These are phyloP conservation scores for Drosophila kuntzei DNA, from an alignment of 2,888 invertebrate species.

Conservation along the genomic window DNA sequence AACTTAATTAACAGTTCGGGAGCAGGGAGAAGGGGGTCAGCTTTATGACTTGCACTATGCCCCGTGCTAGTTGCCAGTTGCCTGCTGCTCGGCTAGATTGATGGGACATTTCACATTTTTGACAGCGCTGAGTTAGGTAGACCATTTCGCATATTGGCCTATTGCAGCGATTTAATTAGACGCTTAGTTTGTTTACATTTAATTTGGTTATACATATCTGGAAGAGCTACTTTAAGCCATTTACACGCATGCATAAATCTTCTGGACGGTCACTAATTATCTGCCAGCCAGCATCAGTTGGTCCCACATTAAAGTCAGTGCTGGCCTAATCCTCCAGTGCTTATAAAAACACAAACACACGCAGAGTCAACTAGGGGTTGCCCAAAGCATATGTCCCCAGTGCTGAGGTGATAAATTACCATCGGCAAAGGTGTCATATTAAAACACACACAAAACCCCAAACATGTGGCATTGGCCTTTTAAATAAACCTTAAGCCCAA, in stretches of 20 bases:
- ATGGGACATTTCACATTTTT: conserved; percentile 63
- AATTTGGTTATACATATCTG: conserved; percentile 72
- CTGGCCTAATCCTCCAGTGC: conserved; percentile 70
- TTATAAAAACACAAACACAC: conserved; percentile 54
- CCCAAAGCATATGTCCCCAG: conserved; percentile 70
- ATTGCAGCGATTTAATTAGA: conserved; percentile 68
- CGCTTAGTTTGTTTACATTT: conserved; percentile 73
- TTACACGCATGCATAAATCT: conserved; percentile 78
- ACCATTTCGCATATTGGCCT: conserved; percentile 15
- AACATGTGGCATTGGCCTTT: conserved; percentile 79
- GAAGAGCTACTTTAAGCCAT: conserved; percentile 72
- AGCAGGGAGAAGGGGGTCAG: conserved; percentile 22
- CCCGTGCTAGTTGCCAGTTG: conserved; percentile 19
- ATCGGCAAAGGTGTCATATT: conserved; percentile 81
- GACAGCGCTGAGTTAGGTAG: conserved; percentile 63
- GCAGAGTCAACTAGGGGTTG: conserved; percentile 7
- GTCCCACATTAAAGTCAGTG: conserved; percentile 70
- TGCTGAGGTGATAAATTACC: conserved; percentile 79
- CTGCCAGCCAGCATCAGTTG: conserved; percentile 72
- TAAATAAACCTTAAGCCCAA: conserved; percentile 76
- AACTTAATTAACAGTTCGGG: conserved; percentile 68
- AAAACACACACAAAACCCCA: conserved; percentile 77
- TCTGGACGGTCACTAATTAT: conserved; percentile 73
- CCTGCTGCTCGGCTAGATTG: conserved; percentile 53
- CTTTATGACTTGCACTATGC: conserved; percentile 37